phyloP scores from a whole-genome alignment of 2,888 invertebrate species.

The Drosophila cracens region DNA sequence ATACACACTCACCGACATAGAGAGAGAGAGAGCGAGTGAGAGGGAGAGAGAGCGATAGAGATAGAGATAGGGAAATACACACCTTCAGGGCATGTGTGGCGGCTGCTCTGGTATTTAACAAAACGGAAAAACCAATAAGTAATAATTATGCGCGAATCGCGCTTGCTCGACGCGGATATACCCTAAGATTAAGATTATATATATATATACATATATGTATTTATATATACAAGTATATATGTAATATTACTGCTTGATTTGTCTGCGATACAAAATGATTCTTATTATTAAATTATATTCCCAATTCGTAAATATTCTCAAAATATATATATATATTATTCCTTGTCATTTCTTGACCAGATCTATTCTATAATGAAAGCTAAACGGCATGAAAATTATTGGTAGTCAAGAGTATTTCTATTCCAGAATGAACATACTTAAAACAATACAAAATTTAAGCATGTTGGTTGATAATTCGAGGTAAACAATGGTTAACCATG shows the following conservation, averaged over 20 bases:
- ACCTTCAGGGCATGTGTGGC: conserved; percentile 13
- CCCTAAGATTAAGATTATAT: conserved; percentile 3
- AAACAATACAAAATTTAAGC: not conserved
- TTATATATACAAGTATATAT: no score
- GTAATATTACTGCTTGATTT: not conserved
- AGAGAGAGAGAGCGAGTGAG: not conserved
- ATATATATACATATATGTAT: not conserved
- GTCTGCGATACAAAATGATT: not conserved
- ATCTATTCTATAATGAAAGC: not conserved
- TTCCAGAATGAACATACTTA: not conserved
- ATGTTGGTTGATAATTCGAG: not conserved
- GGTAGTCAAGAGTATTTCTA: not conserved
- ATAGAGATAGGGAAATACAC: not conserved
- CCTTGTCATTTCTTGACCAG: not conserved
- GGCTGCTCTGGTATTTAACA: conserved; percentile 52
- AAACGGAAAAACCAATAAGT: conserved; percentile 20
- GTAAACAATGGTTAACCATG: not conserved
- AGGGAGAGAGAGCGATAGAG: no score
- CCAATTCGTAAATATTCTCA: not conserved
- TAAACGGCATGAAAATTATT: not conserved
- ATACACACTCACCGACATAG: not conserved
- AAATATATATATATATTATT: not conserved
- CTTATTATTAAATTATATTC: not conserved
- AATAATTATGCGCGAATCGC: not conserved
- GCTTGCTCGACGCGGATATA: conserved; percentile 5